phyloP scores from a whole-genome alignment of 2,113 vertebrate species.

The Himantopus leucocephalus region DNA sequence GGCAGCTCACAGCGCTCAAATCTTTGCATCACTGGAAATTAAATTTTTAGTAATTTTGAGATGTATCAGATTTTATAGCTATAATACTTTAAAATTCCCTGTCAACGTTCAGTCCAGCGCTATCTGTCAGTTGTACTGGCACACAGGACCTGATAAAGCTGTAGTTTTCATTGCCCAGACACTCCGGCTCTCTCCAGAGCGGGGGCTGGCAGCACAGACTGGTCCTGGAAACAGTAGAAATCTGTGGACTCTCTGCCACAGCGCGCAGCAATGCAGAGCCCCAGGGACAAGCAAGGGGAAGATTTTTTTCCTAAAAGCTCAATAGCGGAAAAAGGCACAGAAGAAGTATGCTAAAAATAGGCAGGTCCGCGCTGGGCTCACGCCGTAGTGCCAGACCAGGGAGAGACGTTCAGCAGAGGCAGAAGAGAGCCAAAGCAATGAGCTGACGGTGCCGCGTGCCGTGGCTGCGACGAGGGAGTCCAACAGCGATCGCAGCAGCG shows the following conservation, averaged over 20 bases:
- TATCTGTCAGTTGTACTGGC: background rate
- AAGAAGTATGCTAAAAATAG: background rate
- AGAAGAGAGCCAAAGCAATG: background rate
- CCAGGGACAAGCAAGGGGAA: too few species aligned
- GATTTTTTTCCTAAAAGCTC: background rate
- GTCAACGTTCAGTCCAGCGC: background rate
- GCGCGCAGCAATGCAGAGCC: background rate
- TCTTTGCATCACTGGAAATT: background rate
- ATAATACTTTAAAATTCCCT: background rate
- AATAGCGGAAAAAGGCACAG: background rate
- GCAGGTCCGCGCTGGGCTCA: background rate
- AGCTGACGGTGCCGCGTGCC: background rate
- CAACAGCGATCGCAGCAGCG: background rate
- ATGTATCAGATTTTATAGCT: background rate
- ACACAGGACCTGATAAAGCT: background rate
- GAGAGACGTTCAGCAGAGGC: background rate
- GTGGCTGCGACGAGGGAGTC: accelerated
- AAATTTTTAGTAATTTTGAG: background rate
- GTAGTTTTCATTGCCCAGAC: too few species aligned
- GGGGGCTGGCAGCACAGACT: background rate
- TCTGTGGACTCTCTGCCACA: background rate
- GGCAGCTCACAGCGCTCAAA: background rate
- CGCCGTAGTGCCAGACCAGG: accelerated
- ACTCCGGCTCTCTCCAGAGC: background rate
- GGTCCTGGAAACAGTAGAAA: background rate